These are phyloP conservation scores for Scaptomyza polygonia DNA, from an alignment of 2,888 invertebrate species.

Conservation along the genomic window DNA sequence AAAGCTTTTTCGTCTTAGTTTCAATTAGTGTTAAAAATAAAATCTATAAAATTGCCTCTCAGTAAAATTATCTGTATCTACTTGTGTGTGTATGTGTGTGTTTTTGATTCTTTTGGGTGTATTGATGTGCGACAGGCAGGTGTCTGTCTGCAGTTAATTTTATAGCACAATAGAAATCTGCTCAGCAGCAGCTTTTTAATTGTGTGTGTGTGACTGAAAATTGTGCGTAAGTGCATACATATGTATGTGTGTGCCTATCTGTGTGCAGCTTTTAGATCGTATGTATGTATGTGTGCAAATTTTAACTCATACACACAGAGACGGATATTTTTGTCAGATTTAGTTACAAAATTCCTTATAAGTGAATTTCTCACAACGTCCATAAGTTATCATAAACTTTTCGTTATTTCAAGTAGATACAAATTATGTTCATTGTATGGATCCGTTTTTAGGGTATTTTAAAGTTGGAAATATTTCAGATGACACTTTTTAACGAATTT, in stretches of 20 bases:
- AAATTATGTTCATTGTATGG: not conserved
- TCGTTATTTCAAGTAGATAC: conserved; percentile 10
- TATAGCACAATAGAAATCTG: conserved; percentile 55
- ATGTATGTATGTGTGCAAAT: conserved; percentile 53
- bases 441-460: conserved; percentile 9
- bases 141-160: conserved; percentile 80
- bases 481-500: conserved; percentile 8
- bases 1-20: conserved; percentile 73
- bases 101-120: conserved; percentile 31
- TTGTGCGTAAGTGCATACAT: conserved; percentile 61
- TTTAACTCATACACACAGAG: conserved; percentile 48
- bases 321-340: conserved; percentile 70
- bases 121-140: conserved; percentile 59
- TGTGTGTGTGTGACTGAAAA: conserved; percentile 36
- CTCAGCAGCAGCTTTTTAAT: conserved; percentile 28
- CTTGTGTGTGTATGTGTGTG: conserved; percentile 9
- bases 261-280: conserved; percentile 39
- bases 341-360: conserved; percentile 84
- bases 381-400: conserved; percentile 51
- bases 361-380: conserved; percentile 65
- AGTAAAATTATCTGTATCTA: conserved; percentile 18
- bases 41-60: conserved; percentile 47
- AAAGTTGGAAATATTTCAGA: not conserved
- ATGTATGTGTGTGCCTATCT: conserved; percentile 34
- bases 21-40: conserved; percentile 72